Evolutionary conservation across 2,888 invertebrate genomes (phyloP).

Genomic region (Xestobium rufovillosum): DNA sequence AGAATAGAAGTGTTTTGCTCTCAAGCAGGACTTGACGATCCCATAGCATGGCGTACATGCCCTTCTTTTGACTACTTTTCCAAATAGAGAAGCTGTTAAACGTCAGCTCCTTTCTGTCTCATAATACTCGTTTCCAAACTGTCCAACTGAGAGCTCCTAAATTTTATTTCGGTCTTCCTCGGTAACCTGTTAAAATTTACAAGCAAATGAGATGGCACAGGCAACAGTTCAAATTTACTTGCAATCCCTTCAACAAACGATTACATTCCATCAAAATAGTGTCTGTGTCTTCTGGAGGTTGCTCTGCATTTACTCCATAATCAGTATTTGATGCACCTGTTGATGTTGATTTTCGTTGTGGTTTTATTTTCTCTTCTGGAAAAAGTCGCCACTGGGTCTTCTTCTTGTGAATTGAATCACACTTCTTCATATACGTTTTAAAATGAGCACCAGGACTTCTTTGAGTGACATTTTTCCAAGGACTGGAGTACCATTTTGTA

Average conservation of each 20-base stretch:
- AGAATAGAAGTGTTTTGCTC: conserved; percentile 9
- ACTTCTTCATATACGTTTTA: conserved; percentile 12
- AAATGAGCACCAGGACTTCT: conserved; percentile 12
- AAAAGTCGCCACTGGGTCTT: no score
- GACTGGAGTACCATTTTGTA: conserved; percentile 15
- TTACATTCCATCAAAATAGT: no score
- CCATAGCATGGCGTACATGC: conserved; percentile 16
- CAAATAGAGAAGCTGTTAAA: conserved; percentile 20
- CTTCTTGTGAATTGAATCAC: no score
- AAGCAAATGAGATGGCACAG: no score
- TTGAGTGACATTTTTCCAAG: conserved; percentile 14
- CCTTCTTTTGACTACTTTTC: conserved; percentile 14
- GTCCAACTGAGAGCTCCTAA: conserved; percentile 11
- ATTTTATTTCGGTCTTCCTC: conserved; percentile 7
- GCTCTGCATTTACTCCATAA: no score
- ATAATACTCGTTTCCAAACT: conserved; percentile 16
- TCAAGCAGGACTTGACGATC: conserved; percentile 16
- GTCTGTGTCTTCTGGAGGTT: no score
- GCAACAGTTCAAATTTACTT: no score
- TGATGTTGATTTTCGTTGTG: no score
- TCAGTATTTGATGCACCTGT: no score
- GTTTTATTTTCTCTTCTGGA: no score
- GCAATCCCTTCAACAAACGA: no score
- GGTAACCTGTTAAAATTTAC: no score
- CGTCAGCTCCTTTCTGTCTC: conserved; percentile 13